A percentile compares a stretch with the other conserved stretches of the same genome.
Evolutionary conservation across 2,888 invertebrate species (phyloP).

Genomic region (Ornithoptera priamus): DNA sequence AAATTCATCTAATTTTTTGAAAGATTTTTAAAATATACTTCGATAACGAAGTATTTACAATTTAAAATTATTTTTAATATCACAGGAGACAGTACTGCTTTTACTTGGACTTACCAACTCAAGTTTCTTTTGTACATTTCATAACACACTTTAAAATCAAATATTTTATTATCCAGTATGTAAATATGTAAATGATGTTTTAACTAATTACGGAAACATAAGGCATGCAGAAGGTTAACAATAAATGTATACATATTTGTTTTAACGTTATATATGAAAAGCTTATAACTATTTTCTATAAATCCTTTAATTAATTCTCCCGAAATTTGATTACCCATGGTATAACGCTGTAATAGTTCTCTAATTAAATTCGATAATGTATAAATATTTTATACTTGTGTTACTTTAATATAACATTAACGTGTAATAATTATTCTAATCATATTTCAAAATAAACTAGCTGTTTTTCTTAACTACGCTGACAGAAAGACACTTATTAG

Average conservation of each 20-base stretch:
- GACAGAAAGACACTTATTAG: constrained; percentile 13
- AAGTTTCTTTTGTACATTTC: constrained; percentile 2
- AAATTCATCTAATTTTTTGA: background rate
- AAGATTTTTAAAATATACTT: background rate
- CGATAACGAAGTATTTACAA: background rate
- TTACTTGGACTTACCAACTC: constrained; percentile 17
- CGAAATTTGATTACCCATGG: constrained; percentile 4
- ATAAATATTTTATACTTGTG: constrained; percentile 11
- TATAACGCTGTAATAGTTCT: constrained; percentile 5
- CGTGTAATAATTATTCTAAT: constrained; percentile 12
- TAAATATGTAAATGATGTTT: constrained; percentile 27
- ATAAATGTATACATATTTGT: constrained; percentile 15
- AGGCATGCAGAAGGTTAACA: background rate
- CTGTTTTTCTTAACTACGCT: constrained; percentile 15
- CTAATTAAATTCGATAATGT: constrained; percentile 11
- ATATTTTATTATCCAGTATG: constrained; percentile 5
- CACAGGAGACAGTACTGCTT: constrained; percentile 14
- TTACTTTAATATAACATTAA: constrained; percentile 21
- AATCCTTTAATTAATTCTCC: constrained; percentile 3
- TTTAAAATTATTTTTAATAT: background rate
- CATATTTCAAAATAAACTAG: constrained; percentile 16
- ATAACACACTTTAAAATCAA: background rate
- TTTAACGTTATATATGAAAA: constrained; percentile 7
- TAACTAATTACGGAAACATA: background rate
- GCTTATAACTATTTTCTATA: constrained; percentile 11